phyloP scores from a whole-genome alignment of 2,113 vertebrate genomes.

The Cinclus cinclus region DNA sequence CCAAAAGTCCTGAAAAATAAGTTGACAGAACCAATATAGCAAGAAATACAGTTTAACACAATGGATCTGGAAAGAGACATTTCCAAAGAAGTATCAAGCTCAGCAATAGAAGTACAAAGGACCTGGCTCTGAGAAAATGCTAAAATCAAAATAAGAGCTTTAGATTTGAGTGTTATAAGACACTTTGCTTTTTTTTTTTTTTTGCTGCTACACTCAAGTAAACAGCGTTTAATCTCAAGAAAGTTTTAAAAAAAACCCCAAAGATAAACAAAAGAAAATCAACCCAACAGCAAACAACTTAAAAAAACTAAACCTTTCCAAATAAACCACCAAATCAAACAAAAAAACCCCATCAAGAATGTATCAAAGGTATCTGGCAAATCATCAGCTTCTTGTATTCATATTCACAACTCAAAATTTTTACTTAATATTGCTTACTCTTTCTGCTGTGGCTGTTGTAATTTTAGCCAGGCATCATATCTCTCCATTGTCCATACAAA shows the following conservation, averaged over 20 bases:
- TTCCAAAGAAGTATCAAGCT: not conserved
- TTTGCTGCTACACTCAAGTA: not conserved
- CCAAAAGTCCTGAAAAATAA: not conserved
- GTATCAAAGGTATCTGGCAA: not conserved
- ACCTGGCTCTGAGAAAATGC: not conserved
- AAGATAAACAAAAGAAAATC: not conserved
- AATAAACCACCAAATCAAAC: not conserved
- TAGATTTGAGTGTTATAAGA: not conserved
- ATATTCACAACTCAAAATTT: not conserved
- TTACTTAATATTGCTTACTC: not conserved
- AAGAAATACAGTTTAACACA: not conserved
- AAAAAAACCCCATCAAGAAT: rapidly evolving
- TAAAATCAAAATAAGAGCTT: not conserved
- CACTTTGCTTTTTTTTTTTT: not conserved
- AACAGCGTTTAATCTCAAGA: not conserved
- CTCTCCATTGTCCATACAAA: not conserved
- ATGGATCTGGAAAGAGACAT: not conserved
- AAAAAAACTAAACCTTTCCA: not conserved
- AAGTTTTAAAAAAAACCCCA: not conserved
- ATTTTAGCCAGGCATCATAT: not conserved
- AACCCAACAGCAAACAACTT: not conserved
- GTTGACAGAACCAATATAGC: not conserved
- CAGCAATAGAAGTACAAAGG: not conserved
- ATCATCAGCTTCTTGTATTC: not conserved
- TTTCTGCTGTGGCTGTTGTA: not conserved